These are phyloP conservation scores for Eurypyga helias DNA, from an alignment of 2,113 vertebrate species.

Conservation along the genomic window DNA sequence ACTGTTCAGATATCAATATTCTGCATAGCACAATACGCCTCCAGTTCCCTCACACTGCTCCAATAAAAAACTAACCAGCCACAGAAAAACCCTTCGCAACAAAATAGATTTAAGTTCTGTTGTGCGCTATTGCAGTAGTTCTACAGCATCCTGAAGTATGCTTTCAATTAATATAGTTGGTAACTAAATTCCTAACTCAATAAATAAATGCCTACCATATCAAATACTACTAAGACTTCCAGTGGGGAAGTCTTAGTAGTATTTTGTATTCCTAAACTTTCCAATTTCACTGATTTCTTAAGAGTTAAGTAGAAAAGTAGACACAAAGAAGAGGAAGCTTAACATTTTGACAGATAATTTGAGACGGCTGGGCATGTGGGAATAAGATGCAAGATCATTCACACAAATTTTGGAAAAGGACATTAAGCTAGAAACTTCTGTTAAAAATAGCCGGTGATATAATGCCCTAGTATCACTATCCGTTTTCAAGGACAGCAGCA, in stretches of 20 bases:
- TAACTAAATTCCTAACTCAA: too few relatives aligned
- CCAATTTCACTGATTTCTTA: not conserved
- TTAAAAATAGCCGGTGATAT: not conserved
- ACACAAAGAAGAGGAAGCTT: not conserved
- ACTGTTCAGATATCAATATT: not conserved
- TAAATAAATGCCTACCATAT: not conserved
- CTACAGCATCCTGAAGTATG: not conserved
- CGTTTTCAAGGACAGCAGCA: not conserved
- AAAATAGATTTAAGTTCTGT: not conserved
- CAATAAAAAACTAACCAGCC: not conserved
- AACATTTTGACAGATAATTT: not conserved
- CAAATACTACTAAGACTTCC: not conserved
- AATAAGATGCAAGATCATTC: not conserved
- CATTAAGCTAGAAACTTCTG: not conserved
- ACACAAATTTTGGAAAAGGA: not conserved
- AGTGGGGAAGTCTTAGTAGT: too few relatives aligned
- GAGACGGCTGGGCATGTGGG: fast-evolving
- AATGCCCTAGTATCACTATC: not conserved
- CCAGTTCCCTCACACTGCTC: not conserved
- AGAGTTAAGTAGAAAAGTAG: not conserved
- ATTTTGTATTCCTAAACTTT: not conserved
- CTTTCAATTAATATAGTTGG: not conserved
- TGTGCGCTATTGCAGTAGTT: not conserved
- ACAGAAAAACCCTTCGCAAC: not conserved
- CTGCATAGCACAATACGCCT: not conserved